Base-by-base conservation (phyloP, 2,888 invertebrate species). In the Tenthredo livida region DNA sequence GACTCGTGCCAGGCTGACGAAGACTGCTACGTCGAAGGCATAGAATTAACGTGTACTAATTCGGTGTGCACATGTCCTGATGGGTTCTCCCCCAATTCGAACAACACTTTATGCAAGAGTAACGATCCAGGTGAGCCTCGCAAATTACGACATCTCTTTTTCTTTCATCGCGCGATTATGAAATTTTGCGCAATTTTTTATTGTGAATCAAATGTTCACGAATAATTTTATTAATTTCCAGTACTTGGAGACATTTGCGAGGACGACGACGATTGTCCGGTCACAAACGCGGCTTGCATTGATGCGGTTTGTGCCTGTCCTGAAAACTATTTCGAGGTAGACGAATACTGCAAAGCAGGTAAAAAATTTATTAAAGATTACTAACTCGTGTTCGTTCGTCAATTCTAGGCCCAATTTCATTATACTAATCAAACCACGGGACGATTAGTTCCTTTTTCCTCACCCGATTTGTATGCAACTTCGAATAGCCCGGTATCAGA, bases 21-120 rank as follows among this genome's bases (percentile, higher is more conserved):
- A 29, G 92, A 93, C 73, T 92, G 92, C 86, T 85, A 88, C 58
- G 25, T 88, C 0, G 43, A 86, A 6, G 86, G 67, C 40, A 86
- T 84, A 7, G 67, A 77, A 40, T 77, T 89, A 17, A n/a, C 40
- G 9, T 91, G 92, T 82, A 75, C 29, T 21, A 54, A 88, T 80
- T 10, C 67, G 2, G 72, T 86, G 15, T 92, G 92, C 47, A 33
- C 77, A 0, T 92, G 91, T 85, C 89, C 90, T 0, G 6, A 70
- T 5, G 89, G 88, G 3, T 88, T 85, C 7, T 85, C 85, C 17
- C 25, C 86, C 0, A 90, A 87, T 80, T n/a, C 43, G 0, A 84
- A 89, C 5, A 37, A 73, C 4, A 88, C 87, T 4, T 33, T 12
- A n/a, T 91, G 91, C 72, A 67, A 89, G 7, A 54, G 50, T 2